Conservation (phyloP, 2,113 vertebrate genomes). For the Galemys pyrenaicus region DNA sequence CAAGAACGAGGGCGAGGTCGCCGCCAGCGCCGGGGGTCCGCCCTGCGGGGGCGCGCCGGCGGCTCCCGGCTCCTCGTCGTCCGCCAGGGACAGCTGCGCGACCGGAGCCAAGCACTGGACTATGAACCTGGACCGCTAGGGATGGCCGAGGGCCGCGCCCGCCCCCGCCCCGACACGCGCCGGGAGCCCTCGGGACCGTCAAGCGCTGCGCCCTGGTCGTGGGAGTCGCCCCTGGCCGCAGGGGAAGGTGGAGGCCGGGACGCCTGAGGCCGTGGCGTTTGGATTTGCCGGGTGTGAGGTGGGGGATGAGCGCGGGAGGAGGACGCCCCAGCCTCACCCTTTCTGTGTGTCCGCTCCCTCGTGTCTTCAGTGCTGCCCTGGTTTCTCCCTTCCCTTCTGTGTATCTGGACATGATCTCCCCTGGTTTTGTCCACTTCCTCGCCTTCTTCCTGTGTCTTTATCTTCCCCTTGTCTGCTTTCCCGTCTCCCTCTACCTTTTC, state of each 20-base stretch:
- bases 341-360: slow-evolving; percentile 64
- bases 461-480: slow-evolving; percentile 30
- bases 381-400: not conserved
- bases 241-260: slow-evolving; percentile 64
- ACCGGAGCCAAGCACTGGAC: slow-evolving; percentile 88
- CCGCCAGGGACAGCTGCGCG: slow-evolving; percentile 83
- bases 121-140: slow-evolving; percentile 93
- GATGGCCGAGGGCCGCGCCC: slow-evolving; percentile 31
- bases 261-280: slow-evolving; percentile 32
- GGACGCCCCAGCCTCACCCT: slow-evolving; percentile 52
- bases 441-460: slow-evolving; percentile 21
- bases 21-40: slow-evolving; percentile 72
- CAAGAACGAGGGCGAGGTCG: slow-evolving; percentile 92
- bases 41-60: slow-evolving; percentile 53
- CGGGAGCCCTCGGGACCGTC: slow-evolving; percentile 52
- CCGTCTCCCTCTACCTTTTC: not conserved
- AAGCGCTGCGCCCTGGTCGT: not conserved
- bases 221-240: slow-evolving; percentile 56
- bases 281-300: slow-evolving; percentile 54
- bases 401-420: not conserved
- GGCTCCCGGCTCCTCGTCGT: slow-evolving; percentile 54
- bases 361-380: slow-evolving; percentile 40
- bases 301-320: slow-evolving; percentile 30
- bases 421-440: slow-evolving; percentile 39
- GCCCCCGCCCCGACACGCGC: slow-evolving; percentile 49